phyloP scores from a whole-genome alignment of 64 coral and sea anemone genomes.

The Stichodactyla mertensii region DNA sequence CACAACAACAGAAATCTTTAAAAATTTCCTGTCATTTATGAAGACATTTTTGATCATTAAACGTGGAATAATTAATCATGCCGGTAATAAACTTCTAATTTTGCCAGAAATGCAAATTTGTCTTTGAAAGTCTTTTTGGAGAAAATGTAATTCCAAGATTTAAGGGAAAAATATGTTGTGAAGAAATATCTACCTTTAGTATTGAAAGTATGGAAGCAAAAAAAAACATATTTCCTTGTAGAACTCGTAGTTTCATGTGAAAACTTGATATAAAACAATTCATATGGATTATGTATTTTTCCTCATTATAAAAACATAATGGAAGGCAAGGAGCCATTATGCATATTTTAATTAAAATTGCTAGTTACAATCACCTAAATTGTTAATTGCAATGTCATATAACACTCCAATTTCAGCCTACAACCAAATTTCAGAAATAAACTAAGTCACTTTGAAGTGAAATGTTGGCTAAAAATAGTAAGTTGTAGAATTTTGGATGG shows the following conservation, averaged over 20 bases:
- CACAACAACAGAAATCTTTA: not conserved
- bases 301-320: conserved; percentile 8
- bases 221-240: not conserved
- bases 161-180: not conserved
- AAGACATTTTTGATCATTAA: conserved; percentile 4
- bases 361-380: no score
- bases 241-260: not conserved
- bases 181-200: not conserved
- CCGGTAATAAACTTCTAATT: not conserved
- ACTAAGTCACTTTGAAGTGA: not conserved
- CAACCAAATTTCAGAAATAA: not conserved
- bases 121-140: not conserved
- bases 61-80: not conserved
- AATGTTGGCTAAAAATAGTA: not conserved
- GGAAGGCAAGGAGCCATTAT: not conserved
- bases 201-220: not conserved
- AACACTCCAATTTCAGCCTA: not conserved
- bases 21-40: not conserved
- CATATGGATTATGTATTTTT: not conserved
- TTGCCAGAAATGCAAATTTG: not conserved
- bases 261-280: not conserved
- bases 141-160: not conserved
- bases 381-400: not conserved
- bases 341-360: not conserved
- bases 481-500: not conserved